Evolutionary conservation across 2,888 invertebrate species (phyloP), one percentile per base, ranked within the genome.

Genomic region (Hyalella azteca): DNA sequence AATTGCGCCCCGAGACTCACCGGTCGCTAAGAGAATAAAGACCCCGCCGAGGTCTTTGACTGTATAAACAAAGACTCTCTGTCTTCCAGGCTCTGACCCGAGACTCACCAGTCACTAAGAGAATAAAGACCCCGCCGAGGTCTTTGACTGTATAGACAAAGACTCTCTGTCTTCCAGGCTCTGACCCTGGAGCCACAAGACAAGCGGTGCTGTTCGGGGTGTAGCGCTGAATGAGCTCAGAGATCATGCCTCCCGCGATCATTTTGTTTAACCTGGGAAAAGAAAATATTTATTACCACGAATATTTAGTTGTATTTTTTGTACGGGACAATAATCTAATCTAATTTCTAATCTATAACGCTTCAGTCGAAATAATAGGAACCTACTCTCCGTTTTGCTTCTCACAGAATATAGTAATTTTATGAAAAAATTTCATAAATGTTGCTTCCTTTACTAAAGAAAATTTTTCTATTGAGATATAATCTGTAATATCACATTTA

Each of bases 181-280:
- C 79, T 13, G 39, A 29, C 5, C 79, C 79, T n/a, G 79, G 79
- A 13, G 41, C n/a, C 76, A 79, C 79, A 22, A 79, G 40, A 41
- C 79, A 79, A 7, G 75, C 79, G 26, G 79, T 75, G 9, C 41
- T 60, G 32, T 79, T 79, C 36, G 75, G 19, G n/a, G 79, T 79
- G 54, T 76, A 13, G 11, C 54, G 40, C 19, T 41, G 36, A 1
- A 59, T 45, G 41, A 45, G 32, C 36, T 73, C n/a, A 22, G 29
- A 40, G 45, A 79, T 45, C n/a, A 79, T n/a, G 1, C 79, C 79
- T 13, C 41, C 36, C 19, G 75, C 79, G 29, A 76, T 59, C 76
- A 79, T 19, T 22, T 36, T 39, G 26, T 39, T 36, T 39, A 79
- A 40, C 73, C 79, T 79, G 49, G 4, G 13, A 26, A 26, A 9